phyloP scores from a whole-genome alignment of 2,113 vertebrate genomes.

The Xenus cinereus region DNA sequence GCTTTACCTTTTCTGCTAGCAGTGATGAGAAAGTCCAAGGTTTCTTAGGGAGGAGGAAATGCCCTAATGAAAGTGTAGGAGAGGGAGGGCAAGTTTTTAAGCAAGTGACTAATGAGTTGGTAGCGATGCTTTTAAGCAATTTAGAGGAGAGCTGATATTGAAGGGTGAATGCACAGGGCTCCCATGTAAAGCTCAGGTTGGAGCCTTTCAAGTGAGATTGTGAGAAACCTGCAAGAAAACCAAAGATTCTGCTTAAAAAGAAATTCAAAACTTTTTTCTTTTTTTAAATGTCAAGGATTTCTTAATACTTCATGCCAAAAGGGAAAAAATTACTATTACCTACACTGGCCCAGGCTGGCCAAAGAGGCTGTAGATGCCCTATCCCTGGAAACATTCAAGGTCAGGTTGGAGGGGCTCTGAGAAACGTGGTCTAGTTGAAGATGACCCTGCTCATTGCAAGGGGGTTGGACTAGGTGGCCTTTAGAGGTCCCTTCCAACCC shows the following conservation, averaged over 20 bases:
- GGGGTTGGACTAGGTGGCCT: not conserved
- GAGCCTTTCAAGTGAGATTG: not conserved
- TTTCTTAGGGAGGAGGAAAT: not conserved
- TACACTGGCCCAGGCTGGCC: not conserved
- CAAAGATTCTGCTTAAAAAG: not conserved
- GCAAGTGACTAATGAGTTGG: not conserved
- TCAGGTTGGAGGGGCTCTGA: not conserved
- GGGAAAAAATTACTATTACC: not conserved
- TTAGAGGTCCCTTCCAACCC: not conserved
- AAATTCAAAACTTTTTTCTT: not conserved
- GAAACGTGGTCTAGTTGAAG: not conserved
- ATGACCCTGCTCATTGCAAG: not conserved
- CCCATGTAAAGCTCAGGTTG: not conserved
- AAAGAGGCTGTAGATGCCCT: too few species aligned
- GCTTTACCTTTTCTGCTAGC: not conserved
- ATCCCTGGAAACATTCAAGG: not conserved
- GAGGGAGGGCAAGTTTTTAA: not conserved
- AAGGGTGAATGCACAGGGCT: not conserved
- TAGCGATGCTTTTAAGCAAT: not conserved
- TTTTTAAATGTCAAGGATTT: not conserved
- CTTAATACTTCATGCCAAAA: not conserved
- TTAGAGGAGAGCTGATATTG: not conserved
- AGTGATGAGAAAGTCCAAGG: not conserved
- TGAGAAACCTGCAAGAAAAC: not conserved
- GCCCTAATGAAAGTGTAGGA: not conserved